A percentile compares a stretch with the other conserved stretches of the same genome.
Evolutionary conservation across 30 jellyfish, hydroid and myxozoan genomes (phyloP).

Genomic region (Turritopsis rubra): DNA sequence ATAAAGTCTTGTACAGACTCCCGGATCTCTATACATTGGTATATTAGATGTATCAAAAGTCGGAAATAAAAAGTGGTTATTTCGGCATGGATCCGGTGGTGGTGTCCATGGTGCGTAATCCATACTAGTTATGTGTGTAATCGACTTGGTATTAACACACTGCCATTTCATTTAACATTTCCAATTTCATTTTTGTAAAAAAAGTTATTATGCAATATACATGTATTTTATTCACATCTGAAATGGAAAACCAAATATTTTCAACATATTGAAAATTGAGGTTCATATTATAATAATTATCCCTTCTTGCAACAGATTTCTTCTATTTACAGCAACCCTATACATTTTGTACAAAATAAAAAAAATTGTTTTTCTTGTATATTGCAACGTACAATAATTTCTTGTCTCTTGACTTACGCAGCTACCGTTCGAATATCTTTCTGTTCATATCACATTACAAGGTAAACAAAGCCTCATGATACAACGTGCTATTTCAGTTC

Average conservation of each 20-base stretch:
- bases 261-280: background rate
- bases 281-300: background rate
- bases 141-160: background rate
- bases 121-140: background rate
- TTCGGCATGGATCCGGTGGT: conserved; percentile 2
- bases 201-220: too few relatives aligned
- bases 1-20: background rate
- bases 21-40: background rate
- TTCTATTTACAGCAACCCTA: background rate
- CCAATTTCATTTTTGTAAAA: background rate
- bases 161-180: background rate
- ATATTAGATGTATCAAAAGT: background rate
- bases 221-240: background rate
- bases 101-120: conserved; percentile 16
- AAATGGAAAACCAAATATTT: background rate
- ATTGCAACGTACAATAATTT: background rate
- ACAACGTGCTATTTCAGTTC: background rate
- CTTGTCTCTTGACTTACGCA: background rate
- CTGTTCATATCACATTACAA: background rate
- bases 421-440: background rate
- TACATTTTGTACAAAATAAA: background rate
- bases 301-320: too few relatives aligned
- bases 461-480: background rate
- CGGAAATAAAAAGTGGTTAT: conserved; percentile 1
- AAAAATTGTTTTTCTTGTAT: too few relatives aligned